Base-by-base conservation (phyloP, 2,888 invertebrate species). In the Willowsia nigromaculata region DNA sequence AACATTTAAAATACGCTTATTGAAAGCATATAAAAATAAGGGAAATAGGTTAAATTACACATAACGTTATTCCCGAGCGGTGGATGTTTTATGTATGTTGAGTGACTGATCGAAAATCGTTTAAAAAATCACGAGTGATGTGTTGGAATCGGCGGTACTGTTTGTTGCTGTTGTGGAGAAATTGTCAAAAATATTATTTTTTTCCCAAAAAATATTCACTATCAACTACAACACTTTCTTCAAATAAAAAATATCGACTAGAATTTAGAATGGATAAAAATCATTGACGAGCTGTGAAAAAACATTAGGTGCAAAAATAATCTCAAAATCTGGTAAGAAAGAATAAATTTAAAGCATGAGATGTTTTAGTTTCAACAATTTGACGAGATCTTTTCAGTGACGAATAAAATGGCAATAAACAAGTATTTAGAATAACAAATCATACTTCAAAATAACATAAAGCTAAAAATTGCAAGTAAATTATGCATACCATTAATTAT, bases 181-280 rank as follows among this genome's bases (percentile, higher is more conserved):
- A 40, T 30, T 15, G 43, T 43, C 25, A 71, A 71, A 71, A 71
- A 59, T 27, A 13, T n/a, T n/a, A n/a, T 59, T 27, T 15, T 59
- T 25, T 59, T 27, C 4, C 15, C n/a, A 40, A 71, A 71, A 71
- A 71, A 43, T 71, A 71, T 43, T 65, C 5, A 33, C 30, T 43
- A 22, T 43, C 22, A 71, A 71, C 43, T 83, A 68, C 74, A 85
- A 84, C 85, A 85, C 85, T 85, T 85, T 85, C 85, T 85, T 85
- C 85, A 85, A 85, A 85, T 74, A 53, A 40, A 27, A 84, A 68
- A 18, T 18, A 30, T 22, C 0, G 9, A 2, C 18, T 40, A 15
- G 40, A 81, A 27, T 59, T 59, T 1, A 59, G 7, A 59, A 18
- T 65, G 30, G n/a, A 65, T 33, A 30, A 65, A 65, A 59, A 59